Evolutionary conservation across 2,113 vertebrate genomes (phyloP).

Genomic region (Hippocampus zosterae): DNA sequence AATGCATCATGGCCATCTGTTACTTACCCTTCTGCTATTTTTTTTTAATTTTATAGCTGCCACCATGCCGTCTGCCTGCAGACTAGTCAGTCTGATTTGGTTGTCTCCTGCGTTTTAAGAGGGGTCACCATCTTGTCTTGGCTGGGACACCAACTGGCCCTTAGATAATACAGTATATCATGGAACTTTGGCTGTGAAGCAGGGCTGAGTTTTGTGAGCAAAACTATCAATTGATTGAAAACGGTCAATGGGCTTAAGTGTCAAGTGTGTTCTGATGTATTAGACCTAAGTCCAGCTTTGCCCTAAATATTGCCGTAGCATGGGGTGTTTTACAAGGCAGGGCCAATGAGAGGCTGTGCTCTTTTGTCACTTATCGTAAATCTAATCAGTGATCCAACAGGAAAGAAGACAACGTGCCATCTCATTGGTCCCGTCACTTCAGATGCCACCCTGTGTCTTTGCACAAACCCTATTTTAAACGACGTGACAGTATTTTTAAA

Average conservation of each 20-base stretch:
- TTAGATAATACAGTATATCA: not conserved
- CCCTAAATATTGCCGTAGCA: constrained; percentile 63
- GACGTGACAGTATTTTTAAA: constrained; percentile 73
- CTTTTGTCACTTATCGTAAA: constrained; percentile 5
- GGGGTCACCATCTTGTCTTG: constrained; percentile 19
- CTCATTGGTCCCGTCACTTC: constrained; percentile 63
- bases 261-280: constrained; percentile 46
- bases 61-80: constrained; percentile 29
- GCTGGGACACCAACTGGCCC: constrained; percentile 18
- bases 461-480: constrained; percentile 73
- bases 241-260: constrained; percentile 12
- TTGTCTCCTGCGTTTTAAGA: constrained; percentile 26
- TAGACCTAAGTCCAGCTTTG: constrained; percentile 39
- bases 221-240: constrained; percentile 30
- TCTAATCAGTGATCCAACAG: constrained; percentile 20
- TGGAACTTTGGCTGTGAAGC: constrained; percentile 27
- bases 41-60: constrained; percentile 31
- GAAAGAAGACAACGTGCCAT: constrained; percentile 35
- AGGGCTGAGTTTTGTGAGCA: constrained; percentile 38
- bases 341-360: constrained; percentile 59
- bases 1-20: constrained; percentile 24
- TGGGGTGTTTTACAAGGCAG: constrained; percentile 53
- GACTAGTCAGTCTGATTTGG: not conserved
- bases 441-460: constrained; percentile 69
- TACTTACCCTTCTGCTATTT: constrained; percentile 50